These are phyloP conservation scores for Mellivora capensis DNA, from an alignment of 2,113 vertebrate genomes.

Conservation along the genomic window DNA sequence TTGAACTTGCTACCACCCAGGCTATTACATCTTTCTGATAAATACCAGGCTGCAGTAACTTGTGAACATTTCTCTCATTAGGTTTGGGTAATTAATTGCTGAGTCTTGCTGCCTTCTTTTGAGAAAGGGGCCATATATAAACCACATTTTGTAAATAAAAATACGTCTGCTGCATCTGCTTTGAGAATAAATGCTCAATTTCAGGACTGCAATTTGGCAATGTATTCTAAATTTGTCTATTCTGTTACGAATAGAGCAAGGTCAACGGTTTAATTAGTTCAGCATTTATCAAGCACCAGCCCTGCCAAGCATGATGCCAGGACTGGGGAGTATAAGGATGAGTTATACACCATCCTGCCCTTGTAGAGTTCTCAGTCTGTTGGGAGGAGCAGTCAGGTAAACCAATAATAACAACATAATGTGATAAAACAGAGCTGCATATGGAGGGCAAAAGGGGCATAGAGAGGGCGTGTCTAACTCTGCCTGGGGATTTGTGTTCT, in stretches of 20 bases:
- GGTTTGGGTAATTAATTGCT: slow-evolving; percentile 2
- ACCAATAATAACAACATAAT: neutral
- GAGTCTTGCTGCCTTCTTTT: neutral
- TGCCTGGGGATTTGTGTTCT: neutral
- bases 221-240: slow-evolving; percentile 22
- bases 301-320: neutral
- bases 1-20: neutral
- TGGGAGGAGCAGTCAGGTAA: neutral
- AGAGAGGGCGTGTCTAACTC: neutral
- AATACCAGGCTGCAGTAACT: neutral
- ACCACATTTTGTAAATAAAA: slow-evolving; percentile 34
- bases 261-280: slow-evolving; percentile 47
- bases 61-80: neutral
- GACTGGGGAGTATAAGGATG: neutral
- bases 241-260: slow-evolving; percentile 14
- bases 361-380: neutral
- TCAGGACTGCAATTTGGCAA: neutral
- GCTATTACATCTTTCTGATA: neutral
- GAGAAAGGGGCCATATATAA: neutral
- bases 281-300: slow-evolving; percentile 11
- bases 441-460: neutral
- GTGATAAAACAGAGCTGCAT: neutral
- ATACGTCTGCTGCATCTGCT: neutral
- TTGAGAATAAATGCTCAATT: slow-evolving; percentile 16
- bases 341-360: neutral